phyloP scores from a whole-genome alignment of 1,140 invertebrate species.

The Diorhabda sublineata region DNA sequence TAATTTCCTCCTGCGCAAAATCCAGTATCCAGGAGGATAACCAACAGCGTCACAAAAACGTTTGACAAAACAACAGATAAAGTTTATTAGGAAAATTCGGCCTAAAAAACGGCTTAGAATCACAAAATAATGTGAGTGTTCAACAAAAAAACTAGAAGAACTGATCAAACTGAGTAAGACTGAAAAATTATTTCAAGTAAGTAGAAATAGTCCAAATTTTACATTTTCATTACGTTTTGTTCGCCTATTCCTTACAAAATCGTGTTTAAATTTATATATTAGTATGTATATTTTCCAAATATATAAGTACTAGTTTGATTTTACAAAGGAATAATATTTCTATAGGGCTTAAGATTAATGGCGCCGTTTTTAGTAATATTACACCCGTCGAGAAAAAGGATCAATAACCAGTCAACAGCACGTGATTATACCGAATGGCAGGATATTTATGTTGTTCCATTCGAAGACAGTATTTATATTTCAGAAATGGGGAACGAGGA shows the following conservation, averaged over 20 bases:
- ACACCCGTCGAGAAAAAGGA: constrained; percentile 6
- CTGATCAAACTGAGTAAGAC: neutral
- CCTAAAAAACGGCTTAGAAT: neutral
- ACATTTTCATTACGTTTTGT: too few relatives aligned
- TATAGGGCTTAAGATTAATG: neutral
- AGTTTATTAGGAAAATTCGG: neutral
- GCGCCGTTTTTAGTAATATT: constrained; percentile 11
- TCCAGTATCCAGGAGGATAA: neutral
- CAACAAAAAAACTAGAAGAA: neutral
- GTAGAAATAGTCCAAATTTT: neutral
- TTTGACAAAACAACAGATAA: neutral
- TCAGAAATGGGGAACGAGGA: too few relatives aligned
- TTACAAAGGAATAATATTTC: neutral
- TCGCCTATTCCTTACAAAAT: too few relatives aligned
- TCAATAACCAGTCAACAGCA: constrained; percentile 18
- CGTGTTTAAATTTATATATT: too few relatives aligned
- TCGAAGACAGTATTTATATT: neutral
- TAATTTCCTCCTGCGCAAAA: constrained; percentile 4
- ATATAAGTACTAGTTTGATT: too few relatives aligned
- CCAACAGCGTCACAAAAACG: neutral
- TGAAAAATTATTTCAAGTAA: neutral
- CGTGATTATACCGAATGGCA: constrained; percentile 14
- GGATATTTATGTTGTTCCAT: constrained; percentile 17
- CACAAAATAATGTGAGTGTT: neutral
- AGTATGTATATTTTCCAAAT: too few relatives aligned